These are phyloP conservation scores for Dromaius novaehollandiae DNA, from an alignment of 2,113 vertebrate genomes.

Conservation along the genomic window DNA sequence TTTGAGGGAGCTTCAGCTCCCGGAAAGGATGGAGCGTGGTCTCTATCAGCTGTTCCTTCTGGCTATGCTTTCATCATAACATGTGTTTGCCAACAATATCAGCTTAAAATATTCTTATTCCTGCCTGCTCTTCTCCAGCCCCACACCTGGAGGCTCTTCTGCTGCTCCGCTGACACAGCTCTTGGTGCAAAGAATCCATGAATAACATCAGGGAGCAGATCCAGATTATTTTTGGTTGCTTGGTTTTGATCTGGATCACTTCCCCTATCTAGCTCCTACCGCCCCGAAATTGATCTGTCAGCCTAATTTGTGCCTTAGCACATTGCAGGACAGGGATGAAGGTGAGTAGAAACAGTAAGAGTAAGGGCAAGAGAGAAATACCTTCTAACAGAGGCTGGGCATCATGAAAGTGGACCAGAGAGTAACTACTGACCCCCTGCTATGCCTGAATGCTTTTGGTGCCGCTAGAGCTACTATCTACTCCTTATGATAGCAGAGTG, in stretches of 20 bases:
- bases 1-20: background rate
- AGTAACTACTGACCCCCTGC: background rate
- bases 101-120: background rate
- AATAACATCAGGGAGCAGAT: background rate
- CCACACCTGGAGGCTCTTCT: background rate
- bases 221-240: background rate
- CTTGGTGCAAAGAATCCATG: background rate
- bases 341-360: background rate
- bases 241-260: background rate
- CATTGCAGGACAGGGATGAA: background rate
- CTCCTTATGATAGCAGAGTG: background rate
- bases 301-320: background rate
- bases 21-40: background rate
- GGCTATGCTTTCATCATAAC: background rate
- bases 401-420: background rate
- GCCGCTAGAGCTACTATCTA: background rate
- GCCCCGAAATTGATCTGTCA: background rate
- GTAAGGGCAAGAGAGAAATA: background rate
- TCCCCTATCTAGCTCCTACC: background rate
- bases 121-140: background rate
- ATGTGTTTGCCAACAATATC: background rate
- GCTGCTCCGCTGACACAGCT: background rate
- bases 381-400: background rate
- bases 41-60: background rate
- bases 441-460: background rate